Evolutionary conservation across 2,113 vertebrate species (phyloP), one percentile per base, ranked within the genome.

Genomic region (Ivindomyrus marchei): DNA sequence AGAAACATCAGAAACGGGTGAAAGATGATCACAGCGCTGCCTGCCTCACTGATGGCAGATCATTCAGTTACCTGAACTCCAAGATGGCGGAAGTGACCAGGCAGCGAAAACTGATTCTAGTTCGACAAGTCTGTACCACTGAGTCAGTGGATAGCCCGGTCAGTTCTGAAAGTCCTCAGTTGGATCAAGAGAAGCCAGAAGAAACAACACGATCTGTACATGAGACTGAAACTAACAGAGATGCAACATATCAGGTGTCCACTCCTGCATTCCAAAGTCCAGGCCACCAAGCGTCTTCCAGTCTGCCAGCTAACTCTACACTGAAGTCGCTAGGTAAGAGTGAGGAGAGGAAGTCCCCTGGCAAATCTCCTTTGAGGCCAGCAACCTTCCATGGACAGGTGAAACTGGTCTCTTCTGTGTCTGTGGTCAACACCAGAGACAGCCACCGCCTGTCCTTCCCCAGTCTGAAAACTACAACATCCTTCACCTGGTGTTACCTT

Each of bases 1-100:
- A 99, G 92, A 99, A 99, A 91, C 98, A 99, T 56, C 98, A 99
- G 49, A 99, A 99, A 89, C 96, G 98, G 13, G 98, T 97, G 52
- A 99, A 99, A 93, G 98, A 99, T 92, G 98, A 99, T 91, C 98
- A 97, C 0, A 98, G 98, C 17, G 96, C 96, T 88, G 96, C 96
- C 66, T 98, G 97, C 87, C 56, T 96, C 8, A 94, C 97, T 15
- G 97, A 97, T 52, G 91, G 94, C 36, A 94, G 96, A 49, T 95
- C 96, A 0, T 46, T 96, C 2, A 96, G 96, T 91, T 96, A 97
- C 50, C 74, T 96, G 1, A 96, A 93, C 4, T 56, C 95, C 49
- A 97, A 97, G 93, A 94, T 96, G 91, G 94, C 92, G 2, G 98
- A 99, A 50, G 89, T 94, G 17, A 94, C 91, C 87, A 96, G 97